Percentiles rank a stretch among this genome's conserved stretches.
These are phyloP conservation scores for Morpho deidamia DNA, from an alignment of 2,888 invertebrate species.

Conservation along the genomic window DNA sequence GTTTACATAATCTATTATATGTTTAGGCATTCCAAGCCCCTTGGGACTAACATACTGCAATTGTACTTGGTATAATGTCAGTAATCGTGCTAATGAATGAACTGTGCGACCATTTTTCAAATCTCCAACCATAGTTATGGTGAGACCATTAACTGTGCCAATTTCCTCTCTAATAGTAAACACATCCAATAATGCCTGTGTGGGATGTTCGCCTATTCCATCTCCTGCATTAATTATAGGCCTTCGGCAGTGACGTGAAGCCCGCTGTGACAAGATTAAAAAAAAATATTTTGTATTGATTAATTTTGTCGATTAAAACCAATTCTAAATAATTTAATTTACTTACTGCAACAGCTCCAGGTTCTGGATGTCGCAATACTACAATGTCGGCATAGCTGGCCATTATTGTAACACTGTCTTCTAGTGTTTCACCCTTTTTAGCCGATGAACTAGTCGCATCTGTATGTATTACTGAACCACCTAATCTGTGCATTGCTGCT, in stretches of 20 bases:
- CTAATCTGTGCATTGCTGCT: conserved; percentile 97
- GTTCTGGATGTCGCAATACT: conserved; percentile 95
- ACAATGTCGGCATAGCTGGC: conserved; percentile 96
- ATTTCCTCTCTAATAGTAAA: conserved; percentile 99
- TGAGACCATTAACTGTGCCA: conserved; percentile 98
- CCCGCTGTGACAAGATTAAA: conserved; percentile 76
- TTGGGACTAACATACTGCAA: conserved; percentile 94
- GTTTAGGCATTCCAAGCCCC: conserved; percentile 93
- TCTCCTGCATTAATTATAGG: conserved; percentile 99
- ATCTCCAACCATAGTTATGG: conserved; percentile 99
- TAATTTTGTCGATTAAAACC: too few relatives aligned
- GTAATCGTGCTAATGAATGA: conserved; percentile 95
- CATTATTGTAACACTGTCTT: conserved; percentile 91
- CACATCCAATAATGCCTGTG: conserved; percentile 97
- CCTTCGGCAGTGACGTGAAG: conserved; percentile 89
- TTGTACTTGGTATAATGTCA: conserved; percentile 96
- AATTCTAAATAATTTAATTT: neutral
- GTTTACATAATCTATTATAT: conserved; percentile 87
- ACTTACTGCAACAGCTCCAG: conserved; percentile 92
- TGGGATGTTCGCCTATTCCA: conserved; percentile 98
- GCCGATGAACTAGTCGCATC: conserved; percentile 95
- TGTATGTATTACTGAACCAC: conserved; percentile 94
- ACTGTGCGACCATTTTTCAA: conserved; percentile 98
- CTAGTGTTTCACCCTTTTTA: conserved; percentile 97
- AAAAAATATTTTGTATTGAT: too few relatives aligned